phyloP scores from a whole-genome alignment of 2,797 vertebrate genomes.

The Thripadectes ignobilis region DNA sequence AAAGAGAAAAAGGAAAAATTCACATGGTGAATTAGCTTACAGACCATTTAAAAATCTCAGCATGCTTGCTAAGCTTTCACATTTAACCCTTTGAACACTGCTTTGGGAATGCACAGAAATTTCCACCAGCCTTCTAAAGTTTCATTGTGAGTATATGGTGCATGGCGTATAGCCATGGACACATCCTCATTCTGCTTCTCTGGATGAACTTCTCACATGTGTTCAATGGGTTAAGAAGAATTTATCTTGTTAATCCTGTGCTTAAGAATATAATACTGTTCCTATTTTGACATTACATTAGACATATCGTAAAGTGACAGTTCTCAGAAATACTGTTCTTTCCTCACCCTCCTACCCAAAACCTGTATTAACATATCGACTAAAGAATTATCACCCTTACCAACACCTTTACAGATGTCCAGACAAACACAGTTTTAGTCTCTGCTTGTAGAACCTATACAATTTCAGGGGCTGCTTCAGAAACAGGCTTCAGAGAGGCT shows the following conservation, averaged over 20 bases:
- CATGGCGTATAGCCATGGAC: background rate
- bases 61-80: background rate
- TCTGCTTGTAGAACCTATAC: background rate
- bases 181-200: background rate
- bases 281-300: background rate
- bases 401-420: background rate
- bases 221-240: background rate
- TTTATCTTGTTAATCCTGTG: background rate
- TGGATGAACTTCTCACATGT: background rate
- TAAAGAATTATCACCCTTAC: background rate
- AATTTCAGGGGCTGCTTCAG: background rate
- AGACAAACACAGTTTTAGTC: background rate
- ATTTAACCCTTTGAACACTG: background rate
- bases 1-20: background rate
- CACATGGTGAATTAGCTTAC: background rate
- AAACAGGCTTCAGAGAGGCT: accelerated
- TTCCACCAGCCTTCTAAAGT: background rate
- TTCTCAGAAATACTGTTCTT: background rate
- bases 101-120: background rate
- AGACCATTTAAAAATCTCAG: background rate
- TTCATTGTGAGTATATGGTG: background rate
- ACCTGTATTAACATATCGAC: background rate
- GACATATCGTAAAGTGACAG: constrained; percentile 10
- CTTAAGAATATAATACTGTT: constrained; percentile 20
- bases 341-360: background rate